Conservation (phyloP, 2,888 invertebrate genomes). For the Synanthedon andrenaeformis region DNA sequence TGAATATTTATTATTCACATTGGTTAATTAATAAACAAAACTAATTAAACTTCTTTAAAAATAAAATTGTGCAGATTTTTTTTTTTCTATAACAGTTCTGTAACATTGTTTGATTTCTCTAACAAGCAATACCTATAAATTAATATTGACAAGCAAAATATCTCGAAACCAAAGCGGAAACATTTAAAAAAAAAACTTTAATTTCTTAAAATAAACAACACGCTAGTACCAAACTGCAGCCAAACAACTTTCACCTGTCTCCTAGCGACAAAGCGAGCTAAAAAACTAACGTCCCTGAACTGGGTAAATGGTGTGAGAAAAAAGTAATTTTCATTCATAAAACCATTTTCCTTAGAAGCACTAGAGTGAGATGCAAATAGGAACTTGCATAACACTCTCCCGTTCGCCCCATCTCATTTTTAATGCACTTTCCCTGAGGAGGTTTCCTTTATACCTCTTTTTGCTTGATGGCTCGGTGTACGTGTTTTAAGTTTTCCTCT, state of each 20-base stretch:
- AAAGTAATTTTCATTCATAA: constrained; percentile 67
- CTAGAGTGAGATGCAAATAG: constrained; percentile 25
- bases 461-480: constrained; percentile 35
- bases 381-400: constrained; percentile 24
- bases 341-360: constrained; percentile 56
- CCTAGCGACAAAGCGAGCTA: constrained; percentile 28
- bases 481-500: constrained; percentile 32
- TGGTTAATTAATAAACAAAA: no score
- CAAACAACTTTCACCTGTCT: constrained; percentile 37
- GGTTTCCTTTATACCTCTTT: constrained; percentile 50
- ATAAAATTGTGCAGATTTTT: no score
- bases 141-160: no score
- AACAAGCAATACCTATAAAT: no score
- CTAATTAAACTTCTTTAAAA: no score
- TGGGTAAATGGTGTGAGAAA: constrained; percentile 58
- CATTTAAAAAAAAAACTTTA: no score
- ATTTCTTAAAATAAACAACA: no score
- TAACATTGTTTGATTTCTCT: no score
- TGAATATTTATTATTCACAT: no score
- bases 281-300: constrained; percentile 52
- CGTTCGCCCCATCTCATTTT: constrained; percentile 48
- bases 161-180: no score
- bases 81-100: no score
- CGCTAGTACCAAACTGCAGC: neutral
- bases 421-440: constrained; percentile 61